Base-by-base conservation (phyloP, 92 coral and sea anemone genomes). In the Heteractis magnifica region DNA sequence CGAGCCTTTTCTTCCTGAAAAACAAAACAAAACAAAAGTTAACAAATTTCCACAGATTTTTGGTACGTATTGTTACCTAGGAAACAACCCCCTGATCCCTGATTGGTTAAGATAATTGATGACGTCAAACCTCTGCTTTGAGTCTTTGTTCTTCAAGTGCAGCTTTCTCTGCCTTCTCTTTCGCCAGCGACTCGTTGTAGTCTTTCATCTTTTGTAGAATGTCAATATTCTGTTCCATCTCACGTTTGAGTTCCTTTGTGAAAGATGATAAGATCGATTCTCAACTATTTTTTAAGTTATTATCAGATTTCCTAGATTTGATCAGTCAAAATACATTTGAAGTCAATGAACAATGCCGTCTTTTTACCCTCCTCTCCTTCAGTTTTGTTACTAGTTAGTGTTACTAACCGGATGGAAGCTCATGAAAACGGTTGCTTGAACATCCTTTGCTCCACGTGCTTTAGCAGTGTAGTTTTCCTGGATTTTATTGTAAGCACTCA, bases 341-440 rank as follows among this genome's bases (percentile, higher is more conserved):
- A 56, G 16, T 0, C 62, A 56, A 5, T 10, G 16, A 4, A 56
- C 16, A 18, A 34, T 34, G 62, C 4, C 13, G 64, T 58, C 1
- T n/a, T 58, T 12, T 8, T 5, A 23, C 20, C 23, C 71, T 18
- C 10, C 26, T 9, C 13, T 23, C 5, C 26, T 26, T 10, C 73
- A 23, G 10, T 8, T 18, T 51, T 7, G 51, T 18, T 23, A 3
- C 13, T 51, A 23, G 8, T 34, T 74, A 34, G 50, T 20, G n/a
- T 12, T 18, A 77, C 91, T 53, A 81, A 90, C 94, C 76, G 94
- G 94, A 73, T 90, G 94, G 78, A 90, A 84, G 79, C 85, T 89
- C 85, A 84, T 84, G 72, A 90, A 90, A 52, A 90, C 91, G 56
- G 76, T 83, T 14, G 94, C 91, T 60, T 91, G 86, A 6, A 90